Evolutionary conservation across 2,888 invertebrate species (phyloP).

Genomic region (Asteroscopus sphinx): DNA sequence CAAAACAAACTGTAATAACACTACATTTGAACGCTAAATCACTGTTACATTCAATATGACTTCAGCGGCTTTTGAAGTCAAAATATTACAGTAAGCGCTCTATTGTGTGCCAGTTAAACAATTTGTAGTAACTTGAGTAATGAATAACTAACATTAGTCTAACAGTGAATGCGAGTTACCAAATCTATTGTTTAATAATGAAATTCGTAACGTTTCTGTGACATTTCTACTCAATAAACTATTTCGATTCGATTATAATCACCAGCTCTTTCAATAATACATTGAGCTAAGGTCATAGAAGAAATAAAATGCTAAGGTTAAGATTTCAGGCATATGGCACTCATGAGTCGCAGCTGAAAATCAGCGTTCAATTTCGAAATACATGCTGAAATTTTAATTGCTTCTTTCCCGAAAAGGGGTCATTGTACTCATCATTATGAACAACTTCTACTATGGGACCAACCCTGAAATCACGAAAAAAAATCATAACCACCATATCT

Average conservation of each 20-base stretch:
- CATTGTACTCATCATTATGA: too few species aligned
- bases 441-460: too few species aligned
- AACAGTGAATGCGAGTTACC: conserved; percentile 16
- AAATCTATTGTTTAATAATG: conserved; percentile 41
- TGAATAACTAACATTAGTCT: conserved; percentile 32
- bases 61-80: conserved; percentile 35
- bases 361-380: too few species aligned
- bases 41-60: conserved; percentile 28
- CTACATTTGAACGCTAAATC: conserved; percentile 25
- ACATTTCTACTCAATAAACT: conserved; percentile 20
- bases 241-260: conserved; percentile 6
- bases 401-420: too few species aligned
- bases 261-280: background rate
- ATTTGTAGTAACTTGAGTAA: conserved; percentile 34
- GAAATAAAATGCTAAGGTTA: too few species aligned
- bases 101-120: conserved; percentile 36
- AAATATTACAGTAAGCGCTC: conserved; percentile 32
- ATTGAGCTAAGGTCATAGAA: too few species aligned
- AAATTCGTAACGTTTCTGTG: conserved; percentile 19
- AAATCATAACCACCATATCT: too few species aligned
- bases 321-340: too few species aligned
- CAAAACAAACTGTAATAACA: conserved; percentile 18
- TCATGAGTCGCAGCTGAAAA: too few species aligned
- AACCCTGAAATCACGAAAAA: too few species aligned
- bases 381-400: too few species aligned